Conservation (phyloP, 2,797 vertebrate species). For the Bryconaethiops microstoma region DNA sequence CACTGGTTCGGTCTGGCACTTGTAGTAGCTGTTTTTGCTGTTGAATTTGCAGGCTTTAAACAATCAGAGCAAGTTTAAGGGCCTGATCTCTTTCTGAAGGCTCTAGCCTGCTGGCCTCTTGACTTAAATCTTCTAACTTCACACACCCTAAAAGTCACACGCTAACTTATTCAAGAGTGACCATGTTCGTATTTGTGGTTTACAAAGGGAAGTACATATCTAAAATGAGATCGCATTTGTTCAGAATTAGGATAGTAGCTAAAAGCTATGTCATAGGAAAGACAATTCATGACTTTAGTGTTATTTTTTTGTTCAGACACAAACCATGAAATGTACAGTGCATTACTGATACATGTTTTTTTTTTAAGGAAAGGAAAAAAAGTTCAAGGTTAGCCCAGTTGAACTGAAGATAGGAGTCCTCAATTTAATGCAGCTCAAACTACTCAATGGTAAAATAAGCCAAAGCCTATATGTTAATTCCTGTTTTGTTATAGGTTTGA, state of each 20-base stretch:
- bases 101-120: constrained; percentile 75
- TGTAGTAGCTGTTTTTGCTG: constrained; percentile 82
- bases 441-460: constrained; percentile 98
- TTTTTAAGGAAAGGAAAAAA: constrained; percentile 35
- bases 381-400: constrained; percentile 73
- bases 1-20: constrained; percentile 87
- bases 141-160: constrained; percentile 63
- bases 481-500: constrained; percentile 86
- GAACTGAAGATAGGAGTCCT: constrained; percentile 73
- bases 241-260: constrained; percentile 29
- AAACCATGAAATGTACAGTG: constrained; percentile 19
- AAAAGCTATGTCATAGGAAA: constrained; percentile 15
- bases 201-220: constrained; percentile 39
- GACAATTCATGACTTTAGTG: constrained; percentile 43
- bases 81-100: constrained; percentile 68
- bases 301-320: constrained; percentile 10
- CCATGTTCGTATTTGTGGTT: constrained; percentile 39
- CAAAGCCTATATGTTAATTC: constrained; percentile 93
- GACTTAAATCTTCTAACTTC: constrained; percentile 67
- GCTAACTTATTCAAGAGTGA: constrained; percentile 62
- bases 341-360: background rate
- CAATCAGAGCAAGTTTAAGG: constrained; percentile 69
- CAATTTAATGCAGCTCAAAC: constrained; percentile 89
- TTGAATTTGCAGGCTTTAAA: constrained; percentile 81
- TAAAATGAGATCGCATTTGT: constrained; percentile 40